Evolutionary conservation across 2,113 vertebrate genomes (phyloP).

Genomic region (Sylvietta virens): DNA sequence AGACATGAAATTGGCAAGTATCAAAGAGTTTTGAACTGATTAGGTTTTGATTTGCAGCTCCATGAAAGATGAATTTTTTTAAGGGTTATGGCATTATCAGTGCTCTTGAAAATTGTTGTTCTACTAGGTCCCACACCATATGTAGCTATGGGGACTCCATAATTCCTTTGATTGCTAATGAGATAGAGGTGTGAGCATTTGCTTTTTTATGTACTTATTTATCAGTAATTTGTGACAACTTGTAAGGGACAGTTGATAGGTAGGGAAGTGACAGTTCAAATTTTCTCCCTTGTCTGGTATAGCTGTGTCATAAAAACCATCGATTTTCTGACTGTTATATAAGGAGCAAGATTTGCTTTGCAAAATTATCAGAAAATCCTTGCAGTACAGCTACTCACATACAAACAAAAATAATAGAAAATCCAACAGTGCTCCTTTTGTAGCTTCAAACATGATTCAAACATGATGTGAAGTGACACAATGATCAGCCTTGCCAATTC

Average conservation of each 20-base stretch:
- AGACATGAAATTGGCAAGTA: background rate
- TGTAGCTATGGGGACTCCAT: background rate
- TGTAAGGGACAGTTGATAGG: fast-evolving
- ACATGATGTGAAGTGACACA: background rate
- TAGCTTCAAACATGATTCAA: background rate
- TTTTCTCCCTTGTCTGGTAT: background rate
- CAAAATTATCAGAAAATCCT: background rate
- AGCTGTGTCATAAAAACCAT: background rate
- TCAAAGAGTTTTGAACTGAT: background rate
- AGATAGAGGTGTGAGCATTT: background rate
- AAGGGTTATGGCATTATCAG: background rate
- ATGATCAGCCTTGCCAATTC: background rate
- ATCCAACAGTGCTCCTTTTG: background rate
- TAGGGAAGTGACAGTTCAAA: background rate
- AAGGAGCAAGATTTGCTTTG: background rate
- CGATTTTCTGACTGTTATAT: background rate
- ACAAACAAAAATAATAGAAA: background rate
- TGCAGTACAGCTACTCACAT: background rate
- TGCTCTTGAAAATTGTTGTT: background rate
- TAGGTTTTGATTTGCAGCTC: background rate
- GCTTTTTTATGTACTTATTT: background rate
- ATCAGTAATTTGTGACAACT: background rate
- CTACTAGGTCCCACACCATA: too few species aligned
- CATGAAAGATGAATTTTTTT: background rate
- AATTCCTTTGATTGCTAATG: background rate